Evolutionary conservation across 2,797 vertebrate genomes (phyloP).

Genomic region (Myotis planiceps): DNA sequence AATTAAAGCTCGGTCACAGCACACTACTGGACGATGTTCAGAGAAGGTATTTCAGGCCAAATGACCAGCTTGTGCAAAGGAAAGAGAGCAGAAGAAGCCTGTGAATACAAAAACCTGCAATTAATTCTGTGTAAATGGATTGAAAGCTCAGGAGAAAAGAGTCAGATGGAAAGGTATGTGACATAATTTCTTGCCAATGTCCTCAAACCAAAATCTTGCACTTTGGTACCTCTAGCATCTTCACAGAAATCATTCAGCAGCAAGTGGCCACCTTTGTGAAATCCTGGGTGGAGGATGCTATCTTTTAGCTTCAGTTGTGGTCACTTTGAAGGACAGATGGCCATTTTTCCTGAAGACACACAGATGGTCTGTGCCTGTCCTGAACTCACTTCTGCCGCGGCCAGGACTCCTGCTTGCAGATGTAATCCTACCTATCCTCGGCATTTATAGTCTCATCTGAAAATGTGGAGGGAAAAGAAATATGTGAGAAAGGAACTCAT

Average conservation of each 20-base stretch:
- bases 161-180: accelerated
- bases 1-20: accelerated
- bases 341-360: neutral
- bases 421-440: accelerated
- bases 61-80: neutral
- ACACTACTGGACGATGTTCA: neutral
- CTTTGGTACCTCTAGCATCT: neutral
- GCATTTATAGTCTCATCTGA: neutral
- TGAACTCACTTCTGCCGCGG: neutral
- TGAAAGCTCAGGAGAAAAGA: neutral
- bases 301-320: neutral
- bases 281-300: neutral
- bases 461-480: neutral
- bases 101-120: neutral
- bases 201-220: neutral
- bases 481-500: neutral
- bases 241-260: neutral
- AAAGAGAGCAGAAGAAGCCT: neutral
- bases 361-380: neutral
- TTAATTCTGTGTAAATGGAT: neutral
- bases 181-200: neutral
- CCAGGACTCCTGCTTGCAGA: neutral
- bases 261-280: neutral
- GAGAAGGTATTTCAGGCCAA: neutral
- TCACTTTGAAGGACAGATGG: neutral